Evolutionary conservation across 2,888 invertebrate genomes (phyloP).

Genomic region (Sarcophaga carnaria): DNA sequence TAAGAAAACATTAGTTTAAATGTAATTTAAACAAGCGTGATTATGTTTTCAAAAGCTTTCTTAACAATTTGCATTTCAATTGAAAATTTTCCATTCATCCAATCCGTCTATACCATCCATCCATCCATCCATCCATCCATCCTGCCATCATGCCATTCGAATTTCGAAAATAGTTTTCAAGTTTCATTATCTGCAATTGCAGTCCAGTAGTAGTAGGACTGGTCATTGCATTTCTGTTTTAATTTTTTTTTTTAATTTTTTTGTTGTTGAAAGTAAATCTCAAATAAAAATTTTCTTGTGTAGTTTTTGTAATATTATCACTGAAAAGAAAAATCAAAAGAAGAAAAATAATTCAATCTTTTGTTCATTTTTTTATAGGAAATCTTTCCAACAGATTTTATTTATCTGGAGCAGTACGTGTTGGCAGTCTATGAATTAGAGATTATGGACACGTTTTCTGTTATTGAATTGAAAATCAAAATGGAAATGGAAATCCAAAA

Average conservation of each 20-base stretch:
- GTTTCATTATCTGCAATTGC: conserved; percentile 31
- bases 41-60: conserved; percentile 70
- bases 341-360: conserved; percentile 63
- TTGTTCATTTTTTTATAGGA: conserved; percentile 37
- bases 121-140: not conserved
- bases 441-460: conserved; percentile 51
- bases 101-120: not conserved
- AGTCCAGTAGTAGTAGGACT: not conserved
- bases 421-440: conserved; percentile 12
- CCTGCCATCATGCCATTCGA: conserved; percentile 33
- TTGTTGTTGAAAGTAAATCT: conserved; percentile 41
- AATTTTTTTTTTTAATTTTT: not conserved
- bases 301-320: conserved; percentile 64
- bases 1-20: conserved; percentile 65
- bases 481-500: not conserved
- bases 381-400: conserved; percentile 13
- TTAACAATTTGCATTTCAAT: conserved; percentile 70
- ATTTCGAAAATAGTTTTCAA: conserved; percentile 54
- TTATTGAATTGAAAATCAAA: not conserved
- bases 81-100: conserved; percentile 59
- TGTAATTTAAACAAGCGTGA: conserved; percentile 70
- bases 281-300: conserved; percentile 34
- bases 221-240: conserved; percentile 26
- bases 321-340: conserved; percentile 59
- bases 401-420: conserved; percentile 55